These are phyloP conservation scores for Phengaris alcon DNA, from an alignment of 2,888 invertebrate species.

Conservation along the genomic window DNA sequence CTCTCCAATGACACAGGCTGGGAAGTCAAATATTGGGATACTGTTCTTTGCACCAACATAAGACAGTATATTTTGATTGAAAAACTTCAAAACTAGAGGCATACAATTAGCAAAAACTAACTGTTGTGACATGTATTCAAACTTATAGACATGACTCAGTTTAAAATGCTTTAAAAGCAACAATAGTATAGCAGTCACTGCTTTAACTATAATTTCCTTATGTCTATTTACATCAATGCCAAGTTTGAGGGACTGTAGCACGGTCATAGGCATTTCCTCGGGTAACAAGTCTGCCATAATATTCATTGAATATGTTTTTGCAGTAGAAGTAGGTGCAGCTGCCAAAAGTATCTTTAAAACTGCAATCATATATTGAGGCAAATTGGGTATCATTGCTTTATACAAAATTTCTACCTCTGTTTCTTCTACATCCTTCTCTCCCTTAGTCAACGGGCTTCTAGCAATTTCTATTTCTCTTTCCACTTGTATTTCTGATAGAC, in stretches of 20 bases:
- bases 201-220: constrained; percentile 99
- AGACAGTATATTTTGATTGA: constrained; percentile 97
- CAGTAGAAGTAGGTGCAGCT: constrained; percentile 99
- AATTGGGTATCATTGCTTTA: constrained; percentile 95
- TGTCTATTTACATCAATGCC: constrained; percentile 99
- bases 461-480: constrained; percentile 94
- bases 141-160: constrained; percentile 97
- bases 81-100: constrained; percentile 97
- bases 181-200: constrained; percentile 93
- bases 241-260: constrained; percentile 95
- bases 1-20: constrained; percentile 96
- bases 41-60: constrained; percentile 97
- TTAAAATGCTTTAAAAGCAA: constrained; percentile 98
- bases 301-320: constrained; percentile 97
- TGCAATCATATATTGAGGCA: constrained; percentile 99
- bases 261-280: constrained; percentile 98
- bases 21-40: constrained; percentile 96
- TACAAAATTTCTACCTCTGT: constrained; percentile 94
- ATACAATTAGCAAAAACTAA: constrained; percentile 99
- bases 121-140: constrained; percentile 99
- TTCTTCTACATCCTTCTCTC: constrained; percentile 87
- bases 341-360: constrained; percentile 97
- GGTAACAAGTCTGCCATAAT: constrained; percentile 98
- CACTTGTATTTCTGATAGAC: constrained; percentile 94
- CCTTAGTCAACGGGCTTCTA: constrained; percentile 92